These are phyloP conservation scores for Porites cylindrica DNA, from an alignment of 92 coral and sea anemone genomes.

Conservation along the genomic window DNA sequence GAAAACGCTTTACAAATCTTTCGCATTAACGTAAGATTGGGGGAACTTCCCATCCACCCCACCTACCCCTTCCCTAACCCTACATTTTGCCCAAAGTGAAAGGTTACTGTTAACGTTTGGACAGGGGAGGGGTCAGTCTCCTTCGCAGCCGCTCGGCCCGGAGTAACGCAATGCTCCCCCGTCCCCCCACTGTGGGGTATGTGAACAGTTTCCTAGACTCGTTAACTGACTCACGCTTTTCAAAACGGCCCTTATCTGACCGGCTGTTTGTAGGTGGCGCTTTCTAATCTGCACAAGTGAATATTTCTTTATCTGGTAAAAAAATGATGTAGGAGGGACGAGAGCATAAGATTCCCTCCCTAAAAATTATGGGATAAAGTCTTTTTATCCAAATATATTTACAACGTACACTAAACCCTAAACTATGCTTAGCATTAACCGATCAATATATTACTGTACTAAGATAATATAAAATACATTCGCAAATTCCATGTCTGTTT, in stretches of 20 bases:
- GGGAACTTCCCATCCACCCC: too few species aligned
- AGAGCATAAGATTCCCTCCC: neutral
- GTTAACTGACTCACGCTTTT: neutral
- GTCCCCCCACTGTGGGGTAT: too few species aligned
- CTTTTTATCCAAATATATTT: conserved; percentile 7
- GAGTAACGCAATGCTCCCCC: too few species aligned
- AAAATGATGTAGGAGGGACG: neutral
- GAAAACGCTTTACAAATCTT: too few species aligned
- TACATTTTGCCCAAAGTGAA: too few species aligned
- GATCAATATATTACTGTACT: conserved; percentile 30
- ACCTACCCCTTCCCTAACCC: too few species aligned
- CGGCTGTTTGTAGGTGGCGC: neutral
- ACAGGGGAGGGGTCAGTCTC: too few species aligned
- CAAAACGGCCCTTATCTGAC: neutral
- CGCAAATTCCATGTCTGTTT: neutral
- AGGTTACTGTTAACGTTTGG: too few species aligned
- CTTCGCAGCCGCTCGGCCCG: too few species aligned
- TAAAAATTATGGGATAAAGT: conserved; percentile 14
- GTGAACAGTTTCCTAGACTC: neutral
- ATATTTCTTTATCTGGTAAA: neutral
- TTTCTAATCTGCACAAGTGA: too few species aligned
- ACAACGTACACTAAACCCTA: conserved; percentile 2
- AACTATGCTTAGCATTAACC: neutral
- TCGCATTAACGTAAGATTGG: too few species aligned
- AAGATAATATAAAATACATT: neutral